Conservation (phyloP, 1,140 invertebrate genomes). For the Helicoverpa zea region DNA sequence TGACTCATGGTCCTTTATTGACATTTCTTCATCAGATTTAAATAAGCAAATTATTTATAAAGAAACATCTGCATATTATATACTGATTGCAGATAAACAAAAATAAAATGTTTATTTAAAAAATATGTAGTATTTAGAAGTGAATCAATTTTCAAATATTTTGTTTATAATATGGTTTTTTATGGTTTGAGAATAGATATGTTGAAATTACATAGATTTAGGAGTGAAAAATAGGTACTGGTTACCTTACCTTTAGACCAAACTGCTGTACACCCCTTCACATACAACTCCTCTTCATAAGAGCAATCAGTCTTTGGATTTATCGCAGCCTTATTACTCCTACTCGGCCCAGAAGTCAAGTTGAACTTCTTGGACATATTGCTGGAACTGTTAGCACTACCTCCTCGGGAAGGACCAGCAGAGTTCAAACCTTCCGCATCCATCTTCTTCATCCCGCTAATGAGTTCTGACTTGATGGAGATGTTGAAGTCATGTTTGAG, state of each 20-base stretch:
- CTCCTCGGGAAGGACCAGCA: constrained; percentile 68
- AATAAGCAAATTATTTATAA: too few species aligned
- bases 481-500: constrained; percentile 83
- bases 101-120: not conserved
- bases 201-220: too few species aligned
- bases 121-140: too few species aligned
- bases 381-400: constrained; percentile 81
- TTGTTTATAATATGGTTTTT: too few species aligned
- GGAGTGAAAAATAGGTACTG: too few species aligned
- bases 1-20: too few species aligned
- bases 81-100: too few species aligned
- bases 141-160: too few species aligned
- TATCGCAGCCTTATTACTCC: constrained; percentile 62
- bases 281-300: constrained; percentile 96
- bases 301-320: constrained; percentile 82
- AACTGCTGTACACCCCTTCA: constrained; percentile 93
- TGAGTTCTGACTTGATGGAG: constrained; percentile 80
- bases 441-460: constrained; percentile 68
- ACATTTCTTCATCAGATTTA: too few species aligned
- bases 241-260: constrained; percentile 89
- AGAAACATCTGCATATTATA: too few species aligned
- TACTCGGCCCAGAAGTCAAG: constrained; percentile 60
- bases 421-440: constrained; percentile 65
- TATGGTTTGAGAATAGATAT: too few species aligned
- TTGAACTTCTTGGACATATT: constrained; percentile 81